Conservation (phyloP, 2,797 vertebrate species). For the Alectoris magna region DNA sequence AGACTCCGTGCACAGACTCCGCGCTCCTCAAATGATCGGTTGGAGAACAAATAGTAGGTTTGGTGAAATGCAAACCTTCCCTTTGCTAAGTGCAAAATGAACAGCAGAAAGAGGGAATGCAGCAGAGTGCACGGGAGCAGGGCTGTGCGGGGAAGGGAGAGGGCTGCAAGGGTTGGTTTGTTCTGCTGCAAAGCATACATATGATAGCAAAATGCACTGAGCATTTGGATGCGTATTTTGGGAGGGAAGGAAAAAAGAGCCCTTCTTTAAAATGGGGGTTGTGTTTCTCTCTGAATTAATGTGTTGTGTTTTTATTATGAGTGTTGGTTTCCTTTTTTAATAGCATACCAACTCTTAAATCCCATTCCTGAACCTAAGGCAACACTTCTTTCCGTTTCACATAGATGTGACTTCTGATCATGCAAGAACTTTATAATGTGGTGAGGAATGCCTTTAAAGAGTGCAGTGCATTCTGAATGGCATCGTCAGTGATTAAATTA, state of each 20-base stretch:
- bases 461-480: neutral
- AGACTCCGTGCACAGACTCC: neutral
- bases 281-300: neutral
- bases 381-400: neutral
- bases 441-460: neutral
- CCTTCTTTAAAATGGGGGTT: neutral
- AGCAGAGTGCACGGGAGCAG: neutral
- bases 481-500: neutral
- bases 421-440: neutral
- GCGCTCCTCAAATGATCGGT: neutral
- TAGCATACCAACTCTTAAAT: neutral
- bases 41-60: neutral
- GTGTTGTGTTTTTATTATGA: no score
- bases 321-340: neutral
- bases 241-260: neutral
- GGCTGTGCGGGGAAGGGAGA: neutral
- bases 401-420: neutral
- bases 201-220: neutral
- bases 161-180: neutral
- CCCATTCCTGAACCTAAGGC: neutral
- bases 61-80: neutral
- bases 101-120: accelerated
- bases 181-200: neutral
- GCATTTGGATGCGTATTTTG: neutral
- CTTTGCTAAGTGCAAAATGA: neutral